Percentiles rank a stretch among this genome's conserved stretches.
Evolutionary conservation across 2,888 invertebrate species (phyloP).

Genomic region (Rotaria socialis): DNA sequence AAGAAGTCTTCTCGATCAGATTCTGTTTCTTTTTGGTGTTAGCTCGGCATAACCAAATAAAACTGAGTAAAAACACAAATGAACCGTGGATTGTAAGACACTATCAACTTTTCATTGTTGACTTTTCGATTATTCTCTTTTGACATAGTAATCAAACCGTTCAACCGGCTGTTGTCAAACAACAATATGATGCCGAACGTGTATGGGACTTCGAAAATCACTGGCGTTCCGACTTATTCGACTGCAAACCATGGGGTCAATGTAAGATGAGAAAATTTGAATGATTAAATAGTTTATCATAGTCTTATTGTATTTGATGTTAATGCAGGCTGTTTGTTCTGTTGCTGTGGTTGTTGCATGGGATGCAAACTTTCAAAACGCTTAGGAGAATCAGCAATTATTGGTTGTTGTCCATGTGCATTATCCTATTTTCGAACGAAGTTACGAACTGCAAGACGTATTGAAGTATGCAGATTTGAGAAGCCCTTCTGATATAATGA

Average conservation of each 20-base stretch:
- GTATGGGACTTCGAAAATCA: conserved; percentile 2
- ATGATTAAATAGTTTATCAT: background rate
- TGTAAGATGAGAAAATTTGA: background rate
- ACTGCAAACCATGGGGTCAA: background rate
- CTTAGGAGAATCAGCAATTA: background rate
- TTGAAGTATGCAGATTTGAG: background rate
- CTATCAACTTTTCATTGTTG: background rate
- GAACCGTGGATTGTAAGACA: background rate
- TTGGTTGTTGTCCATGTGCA: background rate
- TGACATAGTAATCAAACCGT: background rate
- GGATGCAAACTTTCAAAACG: background rate
- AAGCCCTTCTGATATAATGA: background rate
- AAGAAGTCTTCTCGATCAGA: background rate
- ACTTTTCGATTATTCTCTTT: background rate
- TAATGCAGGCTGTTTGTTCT: background rate
- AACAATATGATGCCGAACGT: background rate
- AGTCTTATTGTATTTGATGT: background rate
- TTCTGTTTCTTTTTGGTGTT: background rate
- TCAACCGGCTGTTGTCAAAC: background rate
- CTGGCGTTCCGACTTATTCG: background rate
- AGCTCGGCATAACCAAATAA: background rate
- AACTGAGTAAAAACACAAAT: background rate
- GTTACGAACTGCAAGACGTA: background rate
- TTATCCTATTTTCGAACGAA: background rate
- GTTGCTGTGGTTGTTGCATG: background rate